Evolutionary conservation across 2,113 vertebrate genomes (phyloP).

Genomic region (Turdus rufiventris): DNA sequence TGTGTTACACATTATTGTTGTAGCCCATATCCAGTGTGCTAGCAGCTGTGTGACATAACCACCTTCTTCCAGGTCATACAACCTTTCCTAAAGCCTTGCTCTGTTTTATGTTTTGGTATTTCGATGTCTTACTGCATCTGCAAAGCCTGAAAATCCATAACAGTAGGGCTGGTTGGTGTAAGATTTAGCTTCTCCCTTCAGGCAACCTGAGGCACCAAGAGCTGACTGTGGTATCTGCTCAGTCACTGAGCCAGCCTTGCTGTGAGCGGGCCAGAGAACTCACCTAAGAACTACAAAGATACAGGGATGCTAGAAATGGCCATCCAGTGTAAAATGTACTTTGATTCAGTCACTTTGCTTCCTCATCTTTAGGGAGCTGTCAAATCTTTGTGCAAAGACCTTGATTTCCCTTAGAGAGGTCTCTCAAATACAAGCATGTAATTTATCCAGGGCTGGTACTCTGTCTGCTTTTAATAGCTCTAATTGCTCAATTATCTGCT

Average conservation of each 20-base stretch:
- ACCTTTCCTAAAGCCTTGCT: neutral
- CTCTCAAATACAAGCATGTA: neutral
- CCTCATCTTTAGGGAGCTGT: neutral
- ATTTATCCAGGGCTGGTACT: neutral
- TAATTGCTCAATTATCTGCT: constrained; percentile 33
- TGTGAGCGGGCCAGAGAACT: rapidly evolving
- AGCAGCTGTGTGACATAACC: neutral
- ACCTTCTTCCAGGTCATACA: neutral
- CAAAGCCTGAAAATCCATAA: neutral
- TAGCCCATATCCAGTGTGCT: neutral
- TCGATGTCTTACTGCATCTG: neutral
- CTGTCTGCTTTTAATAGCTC: neutral
- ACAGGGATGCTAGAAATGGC: neutral
- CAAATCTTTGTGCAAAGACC: neutral
- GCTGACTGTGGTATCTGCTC: neutral
- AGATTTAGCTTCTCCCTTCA: neutral
- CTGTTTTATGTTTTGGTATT: neutral
- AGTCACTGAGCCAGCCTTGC: neutral
- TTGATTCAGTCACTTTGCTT: neutral
- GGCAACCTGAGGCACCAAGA: neutral
- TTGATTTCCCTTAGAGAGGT: neutral
- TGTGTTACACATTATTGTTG: neutral
- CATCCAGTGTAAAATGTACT: neutral
- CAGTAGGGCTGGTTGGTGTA: neutral
- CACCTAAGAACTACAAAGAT: neutral